Percentiles rank a stretch among this genome's conserved stretches.
These are phyloP conservation scores for Mustela nigripes DNA, from an alignment of 2,113 vertebrate genomes.

Conservation along the genomic window DNA sequence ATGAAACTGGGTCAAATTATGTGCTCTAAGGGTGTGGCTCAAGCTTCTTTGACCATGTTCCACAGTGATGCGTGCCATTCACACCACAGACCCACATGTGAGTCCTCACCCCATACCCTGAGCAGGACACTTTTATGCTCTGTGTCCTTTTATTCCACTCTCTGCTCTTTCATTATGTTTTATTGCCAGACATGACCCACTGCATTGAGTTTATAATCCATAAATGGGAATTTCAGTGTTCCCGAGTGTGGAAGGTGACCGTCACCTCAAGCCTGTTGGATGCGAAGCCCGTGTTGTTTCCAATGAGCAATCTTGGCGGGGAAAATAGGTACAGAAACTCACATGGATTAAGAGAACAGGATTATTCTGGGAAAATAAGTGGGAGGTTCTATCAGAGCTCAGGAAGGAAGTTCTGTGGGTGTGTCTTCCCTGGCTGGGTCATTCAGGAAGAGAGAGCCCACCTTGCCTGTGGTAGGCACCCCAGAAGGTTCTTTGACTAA, in stretches of 20 bases:
- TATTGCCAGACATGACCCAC: background rate
- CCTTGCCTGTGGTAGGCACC: background rate
- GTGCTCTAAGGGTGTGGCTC: background rate
- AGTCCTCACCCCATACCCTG: background rate
- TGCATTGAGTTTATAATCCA: background rate
- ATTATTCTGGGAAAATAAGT: constrained; percentile 41
- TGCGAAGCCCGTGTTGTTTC: background rate
- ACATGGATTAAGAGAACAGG: background rate
- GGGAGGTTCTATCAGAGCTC: background rate
- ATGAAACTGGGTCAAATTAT: background rate
- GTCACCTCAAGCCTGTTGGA: background rate
- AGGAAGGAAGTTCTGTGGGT: background rate
- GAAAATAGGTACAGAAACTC: background rate
- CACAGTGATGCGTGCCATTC: background rate
- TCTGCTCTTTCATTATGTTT: background rate
- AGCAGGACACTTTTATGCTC: background rate
- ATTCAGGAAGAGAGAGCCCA: background rate
- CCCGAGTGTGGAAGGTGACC: background rate
- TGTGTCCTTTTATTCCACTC: background rate
- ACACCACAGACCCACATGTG: accelerated
- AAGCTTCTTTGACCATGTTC: background rate
- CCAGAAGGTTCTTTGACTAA: background rate
- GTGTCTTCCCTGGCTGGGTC: background rate
- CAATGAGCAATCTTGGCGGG: background rate
- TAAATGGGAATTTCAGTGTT: background rate